Base-by-base conservation (phyloP, 2,888 invertebrate genomes). In the Bibio marci region DNA sequence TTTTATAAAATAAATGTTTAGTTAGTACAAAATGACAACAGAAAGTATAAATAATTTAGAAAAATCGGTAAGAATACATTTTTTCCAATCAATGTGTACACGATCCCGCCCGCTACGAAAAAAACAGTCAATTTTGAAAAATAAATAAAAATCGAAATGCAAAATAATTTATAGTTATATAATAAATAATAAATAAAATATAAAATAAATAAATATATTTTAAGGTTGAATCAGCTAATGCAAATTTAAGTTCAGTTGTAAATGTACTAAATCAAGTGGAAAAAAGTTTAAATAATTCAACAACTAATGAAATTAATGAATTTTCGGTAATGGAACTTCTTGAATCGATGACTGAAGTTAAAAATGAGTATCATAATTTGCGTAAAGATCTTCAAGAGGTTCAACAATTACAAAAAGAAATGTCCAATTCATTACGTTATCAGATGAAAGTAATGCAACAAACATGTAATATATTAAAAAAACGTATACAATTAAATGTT, bases 351-450 rank as follows among this genome's bases (percentile, higher is more conserved):
- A 76, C 78, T 12, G 77, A 79, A 65, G 79, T 78, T 45, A 79
- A 77, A 49, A 76, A 76, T 45, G 83, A 83, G 58, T 85, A 83
- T 60, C 77, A 79, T 57, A 77, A 79, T 52, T 65, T 85, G 39
- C 71, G 80, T 27, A 76, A 76, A 53, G 82, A 85, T 60, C 70
- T 85, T 50, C 69, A 74, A 49, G 83, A 83, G 52, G 80, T 82
- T 46, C 82, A 83, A 55, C 79, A 80, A 45, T 59, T 83, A 49
- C 82, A 83, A 59, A 71, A 77, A 47, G 81, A 85, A 62, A 69
- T 83, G 49, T 79, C 80, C 28, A 71, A 70, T 43, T 71, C 80
- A n/a, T 69, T 83, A 45, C 73, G 78, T 47, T 65, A 71, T 43
- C 82, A 83, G 56, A 67, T 83, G 52, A 52, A 53, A 41, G 50